A percentile compares a stretch with the other conserved stretches of the same genome.
These are phyloP conservation scores for Artibeus lituratus DNA, from an alignment of 2,797 vertebrate genomes.

Conservation along the genomic window DNA sequence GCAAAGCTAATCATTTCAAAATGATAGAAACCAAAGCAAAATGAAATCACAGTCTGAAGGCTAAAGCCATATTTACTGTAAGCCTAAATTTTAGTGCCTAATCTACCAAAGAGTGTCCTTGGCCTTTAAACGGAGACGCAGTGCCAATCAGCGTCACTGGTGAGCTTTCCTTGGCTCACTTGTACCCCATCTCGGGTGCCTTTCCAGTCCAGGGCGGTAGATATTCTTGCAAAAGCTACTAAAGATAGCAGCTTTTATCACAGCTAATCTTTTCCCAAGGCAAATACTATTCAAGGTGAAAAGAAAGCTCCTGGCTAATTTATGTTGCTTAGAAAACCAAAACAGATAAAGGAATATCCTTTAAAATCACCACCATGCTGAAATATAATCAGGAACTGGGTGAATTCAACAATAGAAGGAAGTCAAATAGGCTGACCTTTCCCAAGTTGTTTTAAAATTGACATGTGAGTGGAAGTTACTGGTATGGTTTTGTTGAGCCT, in stretches of 20 bases:
- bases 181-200: neutral
- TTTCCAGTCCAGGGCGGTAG: constrained; percentile 41
- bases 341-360: constrained; percentile 40
- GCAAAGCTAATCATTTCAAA: constrained; percentile 18
- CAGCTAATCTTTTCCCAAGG: constrained; percentile 47
- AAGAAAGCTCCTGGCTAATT: constrained; percentile 69
- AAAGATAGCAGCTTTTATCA: constrained; percentile 26
- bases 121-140: neutral
- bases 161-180: constrained; percentile 62
- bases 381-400: constrained; percentile 77
- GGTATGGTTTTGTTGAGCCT: constrained; percentile 42
- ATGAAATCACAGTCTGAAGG: neutral
- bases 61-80: neutral
- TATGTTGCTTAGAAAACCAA: constrained; percentile 33
- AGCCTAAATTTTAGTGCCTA: neutral
- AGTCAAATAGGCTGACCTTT: constrained; percentile 79
- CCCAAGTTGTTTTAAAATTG: constrained; percentile 71
- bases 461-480: constrained; percentile 56
- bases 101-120: neutral
- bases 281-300: constrained; percentile 53
- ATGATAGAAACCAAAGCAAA: constrained; percentile 4
- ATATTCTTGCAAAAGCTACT: neutral
- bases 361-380: constrained; percentile 67
- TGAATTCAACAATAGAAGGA: constrained; percentile 80
- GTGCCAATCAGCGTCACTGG: constrained; percentile 66